These are phyloP conservation scores for Gastrophryne carolinensis DNA, from an alignment of 2,797 vertebrate genomes.

Conservation along the genomic window DNA sequence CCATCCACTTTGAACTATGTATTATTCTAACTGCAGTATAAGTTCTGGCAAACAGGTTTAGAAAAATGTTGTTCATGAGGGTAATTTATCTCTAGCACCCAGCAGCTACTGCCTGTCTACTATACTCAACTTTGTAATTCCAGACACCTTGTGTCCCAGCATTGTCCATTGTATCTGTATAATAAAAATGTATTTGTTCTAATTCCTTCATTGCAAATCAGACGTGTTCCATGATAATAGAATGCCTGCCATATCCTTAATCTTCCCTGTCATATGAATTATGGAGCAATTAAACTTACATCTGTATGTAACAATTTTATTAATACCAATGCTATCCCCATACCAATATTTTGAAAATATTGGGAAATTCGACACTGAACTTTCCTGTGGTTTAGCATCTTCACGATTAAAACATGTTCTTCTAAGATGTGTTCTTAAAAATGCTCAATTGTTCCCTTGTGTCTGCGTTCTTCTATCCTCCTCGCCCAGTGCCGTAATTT, in stretches of 20 bases:
- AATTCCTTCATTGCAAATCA: slow-evolving; percentile 23
- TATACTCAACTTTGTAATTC: neutral
- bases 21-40: neutral
- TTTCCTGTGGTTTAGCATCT: neutral
- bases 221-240: slow-evolving; percentile 28
- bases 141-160: neutral
- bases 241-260: slow-evolving; percentile 14
- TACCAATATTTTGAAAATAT: slow-evolving; percentile 27
- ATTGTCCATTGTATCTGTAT: slow-evolving; percentile 19
- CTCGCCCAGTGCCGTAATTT: slow-evolving; percentile 16
- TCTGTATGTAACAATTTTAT: slow-evolving; percentile 36
- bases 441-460: neutral
- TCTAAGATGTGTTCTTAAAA: neutral
- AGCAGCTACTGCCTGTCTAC: neutral
- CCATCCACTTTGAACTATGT: too few relatives aligned
- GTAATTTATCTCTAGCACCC: neutral
- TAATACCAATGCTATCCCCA: slow-evolving; percentile 7
- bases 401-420: neutral
- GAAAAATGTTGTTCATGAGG: neutral
- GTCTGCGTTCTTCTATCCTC: neutral
- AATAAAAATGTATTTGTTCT: slow-evolving; percentile 19
- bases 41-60: neutral
- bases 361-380: slow-evolving; percentile 21
- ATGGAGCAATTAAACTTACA: slow-evolving; percentile 34
- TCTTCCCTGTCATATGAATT: slow-evolving; percentile 28